Base-by-base conservation (phyloP, 2,888 invertebrate species). In the Leuctra nigra region DNA sequence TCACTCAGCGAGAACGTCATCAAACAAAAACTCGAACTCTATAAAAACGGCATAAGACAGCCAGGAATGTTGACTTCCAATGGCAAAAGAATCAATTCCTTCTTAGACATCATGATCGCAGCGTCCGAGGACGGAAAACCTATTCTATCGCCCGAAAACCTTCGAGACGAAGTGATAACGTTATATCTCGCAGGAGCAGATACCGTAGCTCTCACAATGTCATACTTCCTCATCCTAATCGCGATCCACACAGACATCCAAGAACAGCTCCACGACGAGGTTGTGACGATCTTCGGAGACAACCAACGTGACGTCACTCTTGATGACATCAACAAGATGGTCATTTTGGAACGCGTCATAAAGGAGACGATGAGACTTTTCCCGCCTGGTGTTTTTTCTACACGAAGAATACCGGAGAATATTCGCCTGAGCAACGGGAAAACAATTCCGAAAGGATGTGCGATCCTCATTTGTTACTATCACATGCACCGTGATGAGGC, bases 181-280 rank as follows among this genome's bases (percentile, higher is more conserved):
- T n/a, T n/a, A n/a, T n/a, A n/a, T n/a, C n/a, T n/a, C n/a, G n/a
- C n/a, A n/a, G n/a, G n/a, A n/a, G n/a, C n/a, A n/a, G n/a, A n/a
- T n/a, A n/a, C n/a, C n/a, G n/a, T n/a, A n/a, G n/a, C n/a, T n/a
- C n/a, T n/a, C n/a, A 38, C 47, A 0, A 41, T 52, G 11, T 46
- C 56, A 1, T 61, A 55, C 38, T 25, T 54, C 6, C 38, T 62
- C 13, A 44, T 62, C 23, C 48, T 63, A 52, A 35, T 63, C 33
- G 63, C 61, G 4, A 53, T 61, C 35, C 59, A 63, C 41, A 58
- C 55, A 24, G 55, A 59, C 14, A 38, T 62, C 4, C 62, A 63
- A 44, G 56, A 60, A 2, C 61, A 58, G 47, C 60, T 59, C 1
- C 11, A 44, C 1, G 53, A 50, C 18, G 61, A 61, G 16, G 46